Percentiles rank a stretch among this genome's conserved stretches.
phyloP scores from a whole-genome alignment of 2,797 vertebrate species.

The Capromys pilorides region DNA sequence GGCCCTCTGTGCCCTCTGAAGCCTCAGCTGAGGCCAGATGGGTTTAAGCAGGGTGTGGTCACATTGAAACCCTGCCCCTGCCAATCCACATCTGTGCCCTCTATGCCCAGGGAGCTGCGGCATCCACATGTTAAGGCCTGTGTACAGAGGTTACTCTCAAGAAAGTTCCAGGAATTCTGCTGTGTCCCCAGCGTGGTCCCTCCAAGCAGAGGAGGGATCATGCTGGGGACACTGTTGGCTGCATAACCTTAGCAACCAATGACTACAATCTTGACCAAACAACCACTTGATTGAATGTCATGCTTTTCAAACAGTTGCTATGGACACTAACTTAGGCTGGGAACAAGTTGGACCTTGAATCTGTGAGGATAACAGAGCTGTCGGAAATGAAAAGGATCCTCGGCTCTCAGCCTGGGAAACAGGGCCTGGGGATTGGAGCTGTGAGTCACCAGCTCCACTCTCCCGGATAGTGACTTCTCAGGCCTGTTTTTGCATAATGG shows the following conservation, averaged over 20 bases:
- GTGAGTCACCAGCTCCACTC: not conserved
- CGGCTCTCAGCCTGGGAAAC: not conserved
- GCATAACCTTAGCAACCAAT: not conserved
- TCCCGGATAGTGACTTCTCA: not conserved
- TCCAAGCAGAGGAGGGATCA: not conserved
- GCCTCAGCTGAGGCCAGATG: not conserved
- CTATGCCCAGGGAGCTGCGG: not conserved
- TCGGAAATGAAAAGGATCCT: not conserved
- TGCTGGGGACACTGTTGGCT: not conserved
- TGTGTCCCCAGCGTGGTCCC: not conserved
- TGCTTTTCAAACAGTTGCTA: slow-evolving; percentile 70
- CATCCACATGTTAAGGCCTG: not conserved
- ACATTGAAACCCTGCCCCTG: not conserved
- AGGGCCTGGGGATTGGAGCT: not conserved
- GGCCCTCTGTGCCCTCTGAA: not conserved
- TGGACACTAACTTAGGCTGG: slow-evolving; percentile 62
- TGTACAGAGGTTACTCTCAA: not conserved
- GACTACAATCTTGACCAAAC: slow-evolving; percentile 23
- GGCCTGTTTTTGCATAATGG: not conserved
- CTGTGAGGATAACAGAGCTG: not conserved
- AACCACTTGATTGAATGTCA: slow-evolving; percentile 63
- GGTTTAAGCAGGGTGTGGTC: not conserved
- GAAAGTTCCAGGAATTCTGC: not conserved
- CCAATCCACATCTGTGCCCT: not conserved
- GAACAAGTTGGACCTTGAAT: slow-evolving; percentile 55